Evolutionary conservation across 2,113 vertebrate species (phyloP).

Genomic region (Ia io): DNA sequence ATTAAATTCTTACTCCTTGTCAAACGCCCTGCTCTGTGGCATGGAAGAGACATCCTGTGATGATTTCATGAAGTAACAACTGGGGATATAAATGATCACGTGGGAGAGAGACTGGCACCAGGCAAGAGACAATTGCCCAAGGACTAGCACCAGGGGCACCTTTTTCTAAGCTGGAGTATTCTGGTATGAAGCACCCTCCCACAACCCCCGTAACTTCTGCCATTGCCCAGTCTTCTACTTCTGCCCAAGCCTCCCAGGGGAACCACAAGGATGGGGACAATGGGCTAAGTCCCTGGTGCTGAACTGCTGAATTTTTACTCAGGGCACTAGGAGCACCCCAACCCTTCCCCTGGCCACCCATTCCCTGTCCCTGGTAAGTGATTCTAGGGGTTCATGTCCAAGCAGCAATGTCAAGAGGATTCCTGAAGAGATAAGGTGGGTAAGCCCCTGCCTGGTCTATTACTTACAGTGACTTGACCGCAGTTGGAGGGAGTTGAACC

Average conservation of each 20-base stretch:
- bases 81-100: not conserved
- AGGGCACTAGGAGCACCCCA: not conserved
- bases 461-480: not conserved
- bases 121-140: not conserved
- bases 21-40: not conserved
- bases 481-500: not conserved
- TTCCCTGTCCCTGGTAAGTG: not conserved
- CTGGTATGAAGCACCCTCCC: too few relatives aligned
- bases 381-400: not conserved
- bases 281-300: not conserved
- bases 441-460: fast-evolving
- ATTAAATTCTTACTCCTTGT: not conserved
- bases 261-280: not conserved
- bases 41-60: not conserved
- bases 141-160: not conserved
- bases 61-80: not conserved
- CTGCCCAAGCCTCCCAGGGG: not conserved
- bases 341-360: not conserved
- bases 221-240: not conserved
- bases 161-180: not conserved
- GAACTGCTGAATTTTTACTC: not conserved
- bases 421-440: not conserved
- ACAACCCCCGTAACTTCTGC: not conserved
- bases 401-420: not conserved
- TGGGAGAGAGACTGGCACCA: not conserved